Evolutionary conservation across 2,888 invertebrate genomes (phyloP).

Genomic region (Chrysodeixis includens): DNA sequence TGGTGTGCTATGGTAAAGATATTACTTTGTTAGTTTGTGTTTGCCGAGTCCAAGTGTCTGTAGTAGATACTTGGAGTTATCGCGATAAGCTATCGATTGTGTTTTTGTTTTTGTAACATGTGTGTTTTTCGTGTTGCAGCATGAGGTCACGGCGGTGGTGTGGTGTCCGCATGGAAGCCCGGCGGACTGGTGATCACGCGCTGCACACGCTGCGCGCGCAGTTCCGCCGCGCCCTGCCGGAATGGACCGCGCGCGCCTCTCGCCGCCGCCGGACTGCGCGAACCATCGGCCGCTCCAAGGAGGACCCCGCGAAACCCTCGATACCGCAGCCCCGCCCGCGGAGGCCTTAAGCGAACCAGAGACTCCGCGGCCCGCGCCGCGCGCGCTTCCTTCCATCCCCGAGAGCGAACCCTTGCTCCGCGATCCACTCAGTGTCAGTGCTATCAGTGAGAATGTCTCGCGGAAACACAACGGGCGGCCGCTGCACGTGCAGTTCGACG

Average conservation of each 20-base stretch:
- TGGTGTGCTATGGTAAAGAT: slow-evolving; percentile 33
- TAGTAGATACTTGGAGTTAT: not conserved
- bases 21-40: not conserved
- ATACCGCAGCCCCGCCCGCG: slow-evolving; percentile 69
- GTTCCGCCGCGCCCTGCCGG: slow-evolving; percentile 79
- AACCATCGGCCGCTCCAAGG: slow-evolving; percentile 82
- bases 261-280: slow-evolving; percentile 82
- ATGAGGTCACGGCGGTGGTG: slow-evolving; percentile 87
- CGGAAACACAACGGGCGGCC: slow-evolving; percentile 76
- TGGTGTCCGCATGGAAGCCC: slow-evolving; percentile 87
- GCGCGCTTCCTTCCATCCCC: slow-evolving; percentile 79
- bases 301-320: slow-evolving; percentile 83
- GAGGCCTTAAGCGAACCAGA: slow-evolving; percentile 78
- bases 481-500: slow-evolving; percentile 90
- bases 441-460: slow-evolving; percentile 55
- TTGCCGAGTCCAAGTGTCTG: not conserved
- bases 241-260: slow-evolving; percentile 84
- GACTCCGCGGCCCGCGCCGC: slow-evolving; percentile 79
- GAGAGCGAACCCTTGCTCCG: slow-evolving; percentile 82
- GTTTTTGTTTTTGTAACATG: slow-evolving; percentile 25
- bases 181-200: slow-evolving; percentile 82
- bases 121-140: slow-evolving; percentile 73
- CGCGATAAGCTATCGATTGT: not conserved
- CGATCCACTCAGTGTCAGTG: slow-evolving; percentile 53
- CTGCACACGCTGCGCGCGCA: slow-evolving; percentile 82